Base-by-base conservation (phyloP, 2,797 vertebrate species). In the Alouatta caraya region DNA sequence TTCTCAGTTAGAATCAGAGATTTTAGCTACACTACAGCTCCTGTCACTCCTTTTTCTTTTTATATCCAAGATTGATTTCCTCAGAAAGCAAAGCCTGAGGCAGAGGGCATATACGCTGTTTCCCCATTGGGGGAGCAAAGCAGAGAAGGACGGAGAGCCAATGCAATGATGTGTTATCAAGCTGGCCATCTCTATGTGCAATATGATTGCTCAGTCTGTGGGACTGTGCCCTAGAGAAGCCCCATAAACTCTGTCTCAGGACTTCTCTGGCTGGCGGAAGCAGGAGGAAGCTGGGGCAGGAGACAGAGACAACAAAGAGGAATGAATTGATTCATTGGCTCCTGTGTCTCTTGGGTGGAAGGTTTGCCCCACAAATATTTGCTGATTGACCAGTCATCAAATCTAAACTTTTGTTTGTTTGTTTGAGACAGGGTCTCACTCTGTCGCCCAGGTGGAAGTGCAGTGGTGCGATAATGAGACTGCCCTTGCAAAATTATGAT, bases 1-100 rank as follows among this genome's bases (percentile, higher is more conserved):
- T 86, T 94, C 67, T 95, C 80, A 93, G 57, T 86, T 95, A 82
- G 75, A 96, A 61, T 87, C 46, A 82, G 46, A 83, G 70, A 61
- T 52, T 93, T 30, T 67, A 92, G 79, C 48, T 90, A 81, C 17
- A 67, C 22, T 64, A 1, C 59, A 87, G 44, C 44, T 78, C 70
- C 50, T 79, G n/a, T 83, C 13, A 90, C 3, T 88, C 50, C 5
- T 50, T 84, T 97, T 92, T 64, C 33, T 12, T 95, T 87, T 88
- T 67, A 73, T 33, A 52, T 73, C 26, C 76, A 88, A 88, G 22
- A 76, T 76, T 26, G 57, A 70, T 92, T 96, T 97, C n/a, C 13
- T 94, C 46, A 70, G 76, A 92, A 89, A 94, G 83, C 83, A 94
- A 46, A 95, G 19, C 33, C 39, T 19, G 28, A 67, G 61, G 42